Percentiles rank a stretch among this genome's conserved stretches.
Conservation (phyloP, 2,888 invertebrate species). For the Tipula lateralis region DNA sequence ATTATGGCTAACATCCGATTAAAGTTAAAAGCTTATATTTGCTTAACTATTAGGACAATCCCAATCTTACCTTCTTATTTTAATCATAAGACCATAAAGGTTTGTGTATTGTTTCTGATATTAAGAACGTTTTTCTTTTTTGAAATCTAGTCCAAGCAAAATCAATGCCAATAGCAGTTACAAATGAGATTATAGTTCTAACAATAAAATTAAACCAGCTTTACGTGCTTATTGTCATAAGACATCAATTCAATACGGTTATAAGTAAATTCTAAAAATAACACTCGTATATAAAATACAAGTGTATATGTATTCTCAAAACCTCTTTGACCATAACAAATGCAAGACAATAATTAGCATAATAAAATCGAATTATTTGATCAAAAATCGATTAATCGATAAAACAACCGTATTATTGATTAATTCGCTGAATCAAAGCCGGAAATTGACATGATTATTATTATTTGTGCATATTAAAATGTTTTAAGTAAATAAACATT, state of each 20-base stretch:
- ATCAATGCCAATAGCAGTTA: not conserved
- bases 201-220: not conserved
- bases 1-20: too few relatives aligned
- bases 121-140: too few relatives aligned
- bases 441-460: not conserved
- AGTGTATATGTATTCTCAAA: not conserved
- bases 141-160: not conserved
- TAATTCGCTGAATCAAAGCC: not conserved
- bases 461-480: not conserved
- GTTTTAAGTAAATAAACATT: too few relatives aligned
- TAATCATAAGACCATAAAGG: too few relatives aligned
- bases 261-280: not conserved
- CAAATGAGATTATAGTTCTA: not conserved
- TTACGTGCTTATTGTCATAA: not conserved
- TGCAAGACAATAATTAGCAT: not conserved
- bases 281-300: not conserved
- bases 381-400: not conserved
- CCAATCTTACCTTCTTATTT: too few relatives aligned
- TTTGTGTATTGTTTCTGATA: too few relatives aligned
- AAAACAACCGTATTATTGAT: not conserved
- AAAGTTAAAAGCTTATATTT: too few relatives aligned
- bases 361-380: not conserved
- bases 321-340: constrained; percentile 1
- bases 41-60: too few relatives aligned
- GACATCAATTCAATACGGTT: not conserved